phyloP scores from a whole-genome alignment of 2,113 vertebrate species.

The Rallus limicola region DNA sequence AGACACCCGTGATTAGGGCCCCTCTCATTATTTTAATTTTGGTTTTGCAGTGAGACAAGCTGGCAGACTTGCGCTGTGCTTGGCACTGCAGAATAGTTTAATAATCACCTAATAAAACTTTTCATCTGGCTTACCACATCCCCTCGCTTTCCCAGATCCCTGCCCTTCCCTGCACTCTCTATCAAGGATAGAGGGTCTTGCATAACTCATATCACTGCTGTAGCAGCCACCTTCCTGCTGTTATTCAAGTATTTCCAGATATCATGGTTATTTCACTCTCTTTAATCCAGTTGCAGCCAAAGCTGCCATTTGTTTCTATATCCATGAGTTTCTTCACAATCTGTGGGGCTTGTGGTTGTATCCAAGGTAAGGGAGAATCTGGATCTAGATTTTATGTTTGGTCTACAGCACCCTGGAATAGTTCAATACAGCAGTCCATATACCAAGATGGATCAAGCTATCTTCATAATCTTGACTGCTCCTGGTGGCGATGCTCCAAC shows the following conservation, averaged over 20 bases:
- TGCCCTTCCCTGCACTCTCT: not conserved
- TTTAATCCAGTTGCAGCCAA: not conserved
- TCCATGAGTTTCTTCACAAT: not conserved
- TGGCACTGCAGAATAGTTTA: conserved; percentile 49
- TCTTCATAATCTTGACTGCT: not conserved
- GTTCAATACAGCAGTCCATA: not conserved
- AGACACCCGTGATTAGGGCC: not conserved
- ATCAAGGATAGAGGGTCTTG: not conserved
- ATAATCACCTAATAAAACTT: conserved; percentile 70
- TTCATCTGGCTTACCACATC: conserved; percentile 51
- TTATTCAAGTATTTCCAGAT: not conserved
- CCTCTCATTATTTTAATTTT: conserved; percentile 61
- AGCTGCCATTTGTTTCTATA: fast-evolving
- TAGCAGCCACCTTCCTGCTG: not conserved
- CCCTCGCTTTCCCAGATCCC: not conserved
- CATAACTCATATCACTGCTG: not conserved
- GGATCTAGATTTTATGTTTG: not conserved
- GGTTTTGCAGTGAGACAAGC: conserved; percentile 14
- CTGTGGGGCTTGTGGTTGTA: fast-evolving
- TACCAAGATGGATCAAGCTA: not conserved
- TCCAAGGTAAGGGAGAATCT: not conserved
- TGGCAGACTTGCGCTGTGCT: conserved; percentile 6
- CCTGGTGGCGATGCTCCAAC: not conserved
- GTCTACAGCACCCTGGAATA: fast-evolving
- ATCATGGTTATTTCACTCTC: not conserved